Conservation (phyloP, 2,888 invertebrate genomes). For the Tetranychus piercei region DNA sequence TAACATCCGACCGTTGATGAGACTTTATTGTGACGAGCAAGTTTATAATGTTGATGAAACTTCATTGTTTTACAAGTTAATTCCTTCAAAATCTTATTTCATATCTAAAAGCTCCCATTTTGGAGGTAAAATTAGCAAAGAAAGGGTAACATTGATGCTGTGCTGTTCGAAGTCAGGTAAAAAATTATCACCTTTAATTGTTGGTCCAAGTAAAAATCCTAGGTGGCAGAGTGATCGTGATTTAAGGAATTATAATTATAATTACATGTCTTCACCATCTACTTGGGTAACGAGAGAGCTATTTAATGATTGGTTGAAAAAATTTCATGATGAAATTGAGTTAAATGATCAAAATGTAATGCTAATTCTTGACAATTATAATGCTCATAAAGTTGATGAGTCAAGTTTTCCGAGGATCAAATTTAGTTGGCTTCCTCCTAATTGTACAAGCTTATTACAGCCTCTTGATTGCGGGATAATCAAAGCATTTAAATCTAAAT, state of each 20-base stretch:
- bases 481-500: background rate
- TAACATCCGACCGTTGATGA: background rate
- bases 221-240: background rate
- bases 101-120: background rate
- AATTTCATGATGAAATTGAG: background rate
- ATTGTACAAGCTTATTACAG: background rate
- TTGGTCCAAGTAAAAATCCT: background rate
- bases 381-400: background rate
- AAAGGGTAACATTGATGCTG: background rate
- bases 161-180: background rate
- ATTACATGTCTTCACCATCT: background rate
- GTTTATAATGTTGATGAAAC: constrained; percentile 1
- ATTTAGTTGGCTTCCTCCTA: background rate
- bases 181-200: background rate
- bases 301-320: background rate
- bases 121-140: background rate
- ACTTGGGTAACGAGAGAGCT: background rate
- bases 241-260: background rate
- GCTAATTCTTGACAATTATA: background rate
- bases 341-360: background rate
- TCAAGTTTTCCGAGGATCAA: background rate
- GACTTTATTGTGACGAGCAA: background rate
- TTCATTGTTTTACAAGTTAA: background rate
- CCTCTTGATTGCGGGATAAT: background rate
- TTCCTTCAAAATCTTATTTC: background rate